Base-by-base conservation (phyloP, 2,888 invertebrate genomes). In the Acleris sparsana region DNA sequence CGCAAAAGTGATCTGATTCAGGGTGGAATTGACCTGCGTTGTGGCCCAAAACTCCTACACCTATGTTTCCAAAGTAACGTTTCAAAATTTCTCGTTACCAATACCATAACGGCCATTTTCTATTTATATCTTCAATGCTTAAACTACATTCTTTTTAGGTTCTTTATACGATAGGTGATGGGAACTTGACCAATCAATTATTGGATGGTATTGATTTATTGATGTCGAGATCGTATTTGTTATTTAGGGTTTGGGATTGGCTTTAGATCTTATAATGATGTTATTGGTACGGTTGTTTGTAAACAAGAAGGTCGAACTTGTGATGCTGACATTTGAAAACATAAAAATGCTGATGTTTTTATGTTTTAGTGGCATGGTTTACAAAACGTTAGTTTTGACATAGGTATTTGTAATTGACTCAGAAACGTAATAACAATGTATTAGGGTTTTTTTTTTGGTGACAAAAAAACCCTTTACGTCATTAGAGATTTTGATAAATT, bases 141-240 rank as follows among this genome's bases (percentile, higher is more conserved):
- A 65, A 60, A 65, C 60, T 61, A 65, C 51, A 61, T 61, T 65
- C 53, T 64, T 39, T 51, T 60, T 64, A 39, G 39, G 20, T 9
- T 33, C 49, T 33, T 49, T 63, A 44, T 16, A 25, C 4, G 13
- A 39, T 39, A 55, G 46, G 46, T 52, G 64, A n/a, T 65, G 65
- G 65, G 60, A 65, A 65, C 17, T 20, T 16, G 60, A 62, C 72
- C 71, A 75, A 77, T 76, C 75, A 76, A 76, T 77, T 75, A 76
- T 71, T 69, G 61, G 59, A 39, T 39, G 39, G 13, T 39, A 39
- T 39, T 58, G 57, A 59, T 65, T 69, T 62, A 56, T 66, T 64
- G 67, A 56, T 59, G 71, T 71, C 69, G 64, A 72, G 70, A 73
- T 62, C 46, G 43, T 55, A 57, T 52, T 43, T 53, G 62, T 57